Evolutionary conservation across 1,140 invertebrate genomes (phyloP).

Genomic region (Heliconius congener): DNA sequence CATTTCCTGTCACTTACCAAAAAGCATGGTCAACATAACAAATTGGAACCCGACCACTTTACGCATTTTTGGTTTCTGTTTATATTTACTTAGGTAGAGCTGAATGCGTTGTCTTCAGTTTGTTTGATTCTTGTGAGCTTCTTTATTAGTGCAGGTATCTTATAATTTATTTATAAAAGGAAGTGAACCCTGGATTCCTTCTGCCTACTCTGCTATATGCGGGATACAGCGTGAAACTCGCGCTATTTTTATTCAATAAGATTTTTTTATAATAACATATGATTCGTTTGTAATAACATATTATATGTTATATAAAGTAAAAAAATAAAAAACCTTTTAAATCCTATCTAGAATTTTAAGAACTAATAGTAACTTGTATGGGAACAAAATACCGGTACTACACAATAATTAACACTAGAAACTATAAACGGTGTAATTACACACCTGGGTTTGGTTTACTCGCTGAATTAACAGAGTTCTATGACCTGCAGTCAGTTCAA

Average conservation of each 20-base stretch:
- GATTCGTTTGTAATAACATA: too few species aligned
- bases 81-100: constrained; percentile 13
- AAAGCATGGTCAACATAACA: constrained; percentile 10
- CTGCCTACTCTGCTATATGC: too few species aligned
- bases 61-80: background rate
- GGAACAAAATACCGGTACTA: constrained; percentile 39
- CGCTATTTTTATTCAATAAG: too few species aligned
- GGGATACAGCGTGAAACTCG: too few species aligned
- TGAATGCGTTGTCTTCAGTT: background rate
- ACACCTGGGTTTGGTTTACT: constrained; percentile 47
- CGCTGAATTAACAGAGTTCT: constrained; percentile 46
- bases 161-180: background rate
- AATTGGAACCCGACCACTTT: constrained; percentile 4
- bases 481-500: constrained; percentile 39
- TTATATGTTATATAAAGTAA: background rate
- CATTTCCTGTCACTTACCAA: constrained; percentile 7
- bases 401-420: constrained; percentile 46
- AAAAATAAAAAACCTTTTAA: background rate
- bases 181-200: too few species aligned
- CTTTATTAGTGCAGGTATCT: constrained; percentile 6
- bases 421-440: constrained; percentile 48
- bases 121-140: background rate
- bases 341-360: constrained; percentile 13
- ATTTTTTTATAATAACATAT: too few species aligned
- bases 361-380: constrained; percentile 14